phyloP scores from a whole-genome alignment of 2,113 vertebrate genomes.

The Suncus etruscus region DNA sequence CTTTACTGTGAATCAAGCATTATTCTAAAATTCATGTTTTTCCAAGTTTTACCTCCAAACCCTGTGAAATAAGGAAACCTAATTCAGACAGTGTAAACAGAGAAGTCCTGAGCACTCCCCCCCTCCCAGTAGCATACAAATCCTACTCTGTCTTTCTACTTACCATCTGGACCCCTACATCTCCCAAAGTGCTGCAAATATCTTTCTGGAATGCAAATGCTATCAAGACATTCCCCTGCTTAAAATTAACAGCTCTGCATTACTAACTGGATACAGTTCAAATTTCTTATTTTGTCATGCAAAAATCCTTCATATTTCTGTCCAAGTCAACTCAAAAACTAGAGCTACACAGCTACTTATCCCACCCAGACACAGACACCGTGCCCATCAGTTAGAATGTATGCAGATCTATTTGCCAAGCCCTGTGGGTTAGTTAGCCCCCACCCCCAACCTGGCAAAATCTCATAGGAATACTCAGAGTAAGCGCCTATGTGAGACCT shows the following conservation, averaged over 20 bases:
- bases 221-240: conserved; percentile 32
- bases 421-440: background rate
- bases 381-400: background rate
- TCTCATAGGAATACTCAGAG: background rate
- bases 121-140: background rate
- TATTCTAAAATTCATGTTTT: background rate
- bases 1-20: background rate
- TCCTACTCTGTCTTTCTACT: background rate
- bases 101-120: background rate
- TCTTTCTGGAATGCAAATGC: conserved; percentile 54
- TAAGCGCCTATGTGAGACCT: background rate
- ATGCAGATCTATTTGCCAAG: too few relatives aligned
- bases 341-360: background rate
- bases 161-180: background rate
- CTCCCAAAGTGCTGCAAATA: background rate
- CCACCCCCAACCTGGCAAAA: conserved; percentile 28
- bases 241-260: conserved; percentile 37
- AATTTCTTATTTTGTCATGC: conserved; percentile 50
- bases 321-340: conserved; percentile 48
- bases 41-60: conserved; percentile 47
- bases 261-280: conserved; percentile 48
- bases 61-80: conserved; percentile 12
- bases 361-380: background rate
- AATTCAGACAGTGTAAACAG: background rate
- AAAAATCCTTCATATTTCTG: conserved; percentile 54